Conservation (phyloP, 2,113 vertebrate species). For the Artemisiospiza belli region DNA sequence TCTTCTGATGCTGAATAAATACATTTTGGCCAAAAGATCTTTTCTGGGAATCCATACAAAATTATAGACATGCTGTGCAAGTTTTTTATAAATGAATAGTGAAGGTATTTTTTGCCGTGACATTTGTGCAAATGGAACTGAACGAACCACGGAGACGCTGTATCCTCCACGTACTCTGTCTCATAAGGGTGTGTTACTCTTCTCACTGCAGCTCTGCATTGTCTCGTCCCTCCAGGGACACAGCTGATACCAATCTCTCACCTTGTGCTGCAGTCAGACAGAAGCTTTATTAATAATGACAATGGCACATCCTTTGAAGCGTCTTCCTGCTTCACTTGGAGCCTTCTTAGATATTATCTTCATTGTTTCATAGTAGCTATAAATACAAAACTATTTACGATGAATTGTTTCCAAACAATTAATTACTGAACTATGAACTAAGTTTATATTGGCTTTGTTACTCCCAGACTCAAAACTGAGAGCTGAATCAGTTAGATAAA, state of each 20-base stretch:
- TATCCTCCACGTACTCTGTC: background rate
- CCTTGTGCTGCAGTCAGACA: conserved; percentile 26
- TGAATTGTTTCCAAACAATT: conserved; percentile 50
- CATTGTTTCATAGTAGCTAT: conserved; percentile 55
- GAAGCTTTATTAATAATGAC: conserved; percentile 56
- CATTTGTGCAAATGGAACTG: background rate
- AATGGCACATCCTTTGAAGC: conserved; percentile 43
- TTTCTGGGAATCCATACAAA: background rate
- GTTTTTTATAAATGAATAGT: background rate
- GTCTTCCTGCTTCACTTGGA: conserved; percentile 64
- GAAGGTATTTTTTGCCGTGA: background rate
- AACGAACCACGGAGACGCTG: background rate
- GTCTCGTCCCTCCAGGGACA: conserved; percentile 35
- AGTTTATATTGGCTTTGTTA: conserved; percentile 26
- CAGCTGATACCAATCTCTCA: conserved; percentile 53
- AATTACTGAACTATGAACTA: conserved; percentile 32
- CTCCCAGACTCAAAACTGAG: background rate
- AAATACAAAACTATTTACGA: conserved; percentile 50
- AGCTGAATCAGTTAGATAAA: background rate
- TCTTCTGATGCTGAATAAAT: background rate
- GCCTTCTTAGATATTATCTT: conserved; percentile 62
- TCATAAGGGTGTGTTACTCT: background rate
- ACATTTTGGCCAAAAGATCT: background rate
- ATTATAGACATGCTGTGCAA: background rate
- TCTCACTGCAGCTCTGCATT: conserved; percentile 2